phyloP scores from a whole-genome alignment of 2,888 invertebrate genomes.

The Oeneis ivallda region DNA sequence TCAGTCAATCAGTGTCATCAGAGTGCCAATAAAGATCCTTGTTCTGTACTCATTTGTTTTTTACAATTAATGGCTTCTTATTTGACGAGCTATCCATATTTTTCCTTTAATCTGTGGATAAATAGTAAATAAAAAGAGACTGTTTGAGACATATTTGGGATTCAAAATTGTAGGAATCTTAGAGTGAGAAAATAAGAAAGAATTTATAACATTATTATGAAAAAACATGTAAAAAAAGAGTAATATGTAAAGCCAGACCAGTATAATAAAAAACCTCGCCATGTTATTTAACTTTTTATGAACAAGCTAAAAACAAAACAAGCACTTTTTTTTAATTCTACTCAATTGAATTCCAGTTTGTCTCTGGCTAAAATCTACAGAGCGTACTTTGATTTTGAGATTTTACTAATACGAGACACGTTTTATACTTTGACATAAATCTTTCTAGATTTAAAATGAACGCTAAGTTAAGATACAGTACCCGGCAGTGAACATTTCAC shows the following conservation, averaged over 20 bases:
- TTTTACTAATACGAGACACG: too few species aligned
- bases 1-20: too few species aligned
- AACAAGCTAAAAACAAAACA: too few species aligned
- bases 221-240: background rate
- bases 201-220: background rate
- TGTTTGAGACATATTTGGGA: background rate
- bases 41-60: too few species aligned
- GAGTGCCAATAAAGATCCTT: too few species aligned
- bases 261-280: too few species aligned
- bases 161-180: background rate
- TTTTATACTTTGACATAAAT: too few species aligned
- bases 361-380: background rate
- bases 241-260: background rate
- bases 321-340: background rate
- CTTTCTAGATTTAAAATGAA: too few species aligned
- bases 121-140: conserved; percentile 1
- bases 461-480: too few species aligned
- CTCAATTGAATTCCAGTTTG: background rate
- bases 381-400: too few species aligned
- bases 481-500: too few species aligned
- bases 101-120: conserved; percentile 2
- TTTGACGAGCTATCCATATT: background rate
- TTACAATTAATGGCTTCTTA: background rate
- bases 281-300: too few species aligned
- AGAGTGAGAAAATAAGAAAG: background rate